A percentile compares a stretch with the other conserved stretches of the same genome.
phyloP scores from a whole-genome alignment of 2,888 invertebrate species.

The Melanostoma scalare region DNA sequence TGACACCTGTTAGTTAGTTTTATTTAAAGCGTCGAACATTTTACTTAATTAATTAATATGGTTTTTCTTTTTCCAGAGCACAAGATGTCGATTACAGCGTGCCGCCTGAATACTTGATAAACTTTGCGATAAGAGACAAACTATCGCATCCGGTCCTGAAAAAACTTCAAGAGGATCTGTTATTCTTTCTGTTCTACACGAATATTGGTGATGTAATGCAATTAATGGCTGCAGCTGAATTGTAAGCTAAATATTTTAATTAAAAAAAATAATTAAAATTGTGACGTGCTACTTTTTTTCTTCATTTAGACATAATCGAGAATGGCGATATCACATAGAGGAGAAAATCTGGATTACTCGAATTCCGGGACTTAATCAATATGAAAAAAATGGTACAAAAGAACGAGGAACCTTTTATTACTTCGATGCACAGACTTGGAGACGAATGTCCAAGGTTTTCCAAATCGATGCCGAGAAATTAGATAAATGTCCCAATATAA shows the following conservation, averaged over 20 bases:
- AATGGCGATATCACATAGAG: slow-evolving; percentile 99
- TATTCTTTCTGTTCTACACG: slow-evolving; percentile 99
- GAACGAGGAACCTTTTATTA: slow-evolving; percentile 99
- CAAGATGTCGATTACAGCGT: slow-evolving; percentile 99
- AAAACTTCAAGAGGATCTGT: slow-evolving; percentile 98
- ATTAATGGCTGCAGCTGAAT: slow-evolving; percentile 97
- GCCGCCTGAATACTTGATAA: slow-evolving; percentile 99
- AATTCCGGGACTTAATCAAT: slow-evolving; percentile 95
- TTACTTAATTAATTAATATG: background rate
- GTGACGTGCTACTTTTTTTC: slow-evolving; percentile 53
- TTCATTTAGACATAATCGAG: slow-evolving; percentile 92
- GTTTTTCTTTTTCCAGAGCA: slow-evolving; percentile 85
- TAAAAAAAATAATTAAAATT: slow-evolving; percentile 2
- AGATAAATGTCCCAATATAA: slow-evolving; percentile 87
- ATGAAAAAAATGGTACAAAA: slow-evolving; percentile 97
- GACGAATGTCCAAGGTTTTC: slow-evolving; percentile 99
- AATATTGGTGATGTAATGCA: slow-evolving; percentile 99
- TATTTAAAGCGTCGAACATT: background rate
- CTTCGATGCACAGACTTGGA: slow-evolving; percentile 99
- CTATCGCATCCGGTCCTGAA: slow-evolving; percentile 97
- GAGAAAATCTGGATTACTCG: slow-evolving; percentile 99
- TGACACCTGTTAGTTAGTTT: too few relatives aligned
- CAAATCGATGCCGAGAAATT: slow-evolving; percentile 99
- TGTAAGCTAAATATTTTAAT: slow-evolving; percentile 85
- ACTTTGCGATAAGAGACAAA: slow-evolving; percentile 97